Evolutionary conservation across 1,140 invertebrate species (phyloP).

Genomic region (Brachionus angularis): DNA sequence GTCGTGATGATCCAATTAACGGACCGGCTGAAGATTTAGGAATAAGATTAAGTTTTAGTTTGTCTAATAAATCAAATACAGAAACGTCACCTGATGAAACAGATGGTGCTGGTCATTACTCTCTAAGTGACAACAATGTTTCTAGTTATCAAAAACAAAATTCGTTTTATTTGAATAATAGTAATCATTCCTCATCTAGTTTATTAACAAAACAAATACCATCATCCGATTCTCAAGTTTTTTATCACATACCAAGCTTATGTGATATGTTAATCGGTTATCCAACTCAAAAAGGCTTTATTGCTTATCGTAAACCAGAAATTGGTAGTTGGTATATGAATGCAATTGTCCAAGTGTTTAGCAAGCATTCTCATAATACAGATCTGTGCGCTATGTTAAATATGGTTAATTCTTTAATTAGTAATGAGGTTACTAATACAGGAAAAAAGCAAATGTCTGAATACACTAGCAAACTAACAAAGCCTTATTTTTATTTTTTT

Average conservation of each 20-base stretch:
- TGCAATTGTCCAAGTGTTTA: slow-evolving; percentile 37
- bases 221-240: not conserved
- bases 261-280: slow-evolving; percentile 44
- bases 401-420: slow-evolving; percentile 39
- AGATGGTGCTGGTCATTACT: not conserved
- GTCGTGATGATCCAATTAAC: slow-evolving; percentile 59
- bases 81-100: not conserved
- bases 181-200: too few relatives aligned
- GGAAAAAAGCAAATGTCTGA: slow-evolving; percentile 44
- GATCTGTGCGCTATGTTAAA: slow-evolving; percentile 44
- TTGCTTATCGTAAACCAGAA: slow-evolving; percentile 44
- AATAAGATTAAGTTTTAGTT: not conserved
- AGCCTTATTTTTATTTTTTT: slow-evolving; percentile 42
- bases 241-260: slow-evolving; percentile 25
- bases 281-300: slow-evolving; percentile 44
- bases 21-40: slow-evolving; percentile 43
- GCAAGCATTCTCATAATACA: slow-evolving; percentile 38
- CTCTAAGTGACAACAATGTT: slow-evolving; percentile 23
- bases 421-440: slow-evolving; percentile 38
- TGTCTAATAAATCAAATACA: not conserved
- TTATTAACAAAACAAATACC: too few relatives aligned
- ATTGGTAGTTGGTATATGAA: slow-evolving; percentile 44
- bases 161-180: too few relatives aligned
- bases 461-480: slow-evolving; percentile 29
- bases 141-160: too few relatives aligned